A percentile compares a stretch with the other conserved stretches of the same genome.
Evolutionary conservation across 2,888 invertebrate genomes (phyloP).

Genomic region (Drosophila dives): DNA sequence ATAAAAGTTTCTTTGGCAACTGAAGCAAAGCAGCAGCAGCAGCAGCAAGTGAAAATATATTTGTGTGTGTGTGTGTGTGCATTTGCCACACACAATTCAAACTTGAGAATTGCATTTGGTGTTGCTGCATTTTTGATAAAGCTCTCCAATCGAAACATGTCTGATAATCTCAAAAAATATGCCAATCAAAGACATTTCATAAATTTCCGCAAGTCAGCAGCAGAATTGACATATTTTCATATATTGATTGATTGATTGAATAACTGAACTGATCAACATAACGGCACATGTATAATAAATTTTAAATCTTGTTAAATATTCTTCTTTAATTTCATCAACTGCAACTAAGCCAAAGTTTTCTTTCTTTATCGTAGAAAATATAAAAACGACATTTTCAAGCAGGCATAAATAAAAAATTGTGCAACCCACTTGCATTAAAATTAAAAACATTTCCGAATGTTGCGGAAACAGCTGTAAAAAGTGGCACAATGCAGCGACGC

Average conservation of each 20-base stretch:
- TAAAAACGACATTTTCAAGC: slow-evolving; percentile 7
- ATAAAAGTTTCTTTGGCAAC: slow-evolving; percentile 69
- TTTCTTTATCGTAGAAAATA: not conserved
- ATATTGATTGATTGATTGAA: not conserved
- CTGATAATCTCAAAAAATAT: slow-evolving; percentile 7
- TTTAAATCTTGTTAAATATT: not conserved
- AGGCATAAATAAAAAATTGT: slow-evolving; percentile 10
- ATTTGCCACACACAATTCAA: slow-evolving; percentile 69
- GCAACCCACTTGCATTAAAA: slow-evolving; percentile 64
- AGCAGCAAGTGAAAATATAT: not conserved
- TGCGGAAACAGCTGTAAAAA: slow-evolving; percentile 72
- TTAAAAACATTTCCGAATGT: slow-evolving; percentile 72
- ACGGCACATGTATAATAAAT: not conserved
- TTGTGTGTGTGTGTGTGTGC: slow-evolving; percentile 43
- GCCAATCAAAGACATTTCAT: slow-evolving; percentile 13
- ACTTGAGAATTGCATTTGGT: slow-evolving; percentile 69
- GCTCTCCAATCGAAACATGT: slow-evolving; percentile 33
- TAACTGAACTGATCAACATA: not conserved
- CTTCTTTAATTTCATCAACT: not conserved
- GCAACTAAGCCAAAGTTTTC: not conserved
- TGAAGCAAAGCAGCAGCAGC: slow-evolving; percentile 37
- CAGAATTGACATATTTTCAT: not conserved
- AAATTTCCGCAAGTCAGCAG: not conserved
- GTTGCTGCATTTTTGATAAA: slow-evolving; percentile 59
- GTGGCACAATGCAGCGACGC: slow-evolving; percentile 47